These are phyloP conservation scores for Anser brachyrhynchus DNA, from an alignment of 2,113 vertebrate genomes.

Conservation along the genomic window DNA sequence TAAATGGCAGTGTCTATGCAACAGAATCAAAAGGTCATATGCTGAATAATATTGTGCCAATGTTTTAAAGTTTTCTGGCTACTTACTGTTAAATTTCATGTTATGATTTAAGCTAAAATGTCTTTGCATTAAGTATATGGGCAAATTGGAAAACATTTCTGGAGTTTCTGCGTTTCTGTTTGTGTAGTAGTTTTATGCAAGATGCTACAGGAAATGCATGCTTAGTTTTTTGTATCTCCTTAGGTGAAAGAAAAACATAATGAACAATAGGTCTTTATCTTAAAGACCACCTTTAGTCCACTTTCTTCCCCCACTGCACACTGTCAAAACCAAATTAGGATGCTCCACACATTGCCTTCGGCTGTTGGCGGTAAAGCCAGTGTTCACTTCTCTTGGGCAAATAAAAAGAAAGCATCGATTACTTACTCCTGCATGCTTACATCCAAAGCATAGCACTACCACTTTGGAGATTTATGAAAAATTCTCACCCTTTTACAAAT, in stretches of 20 bases:
- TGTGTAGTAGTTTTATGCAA: accelerated
- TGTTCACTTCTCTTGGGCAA: not conserved
- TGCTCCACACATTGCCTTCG: not conserved
- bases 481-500: not conserved
- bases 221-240: not conserved
- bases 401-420: not conserved
- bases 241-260: not conserved
- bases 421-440: not conserved
- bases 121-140: not conserved
- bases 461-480: not conserved
- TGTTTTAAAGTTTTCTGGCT: not conserved
- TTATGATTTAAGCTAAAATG: not conserved
- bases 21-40: not conserved
- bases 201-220: not conserved
- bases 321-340: not conserved
- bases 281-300: not conserved
- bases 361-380: not conserved
- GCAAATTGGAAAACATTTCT: not conserved
- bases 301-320: not conserved
- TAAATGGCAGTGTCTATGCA: not conserved
- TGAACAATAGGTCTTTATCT: not conserved
- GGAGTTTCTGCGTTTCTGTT: not conserved
- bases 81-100: not conserved
- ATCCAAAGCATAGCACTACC: accelerated
- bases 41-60: not conserved